These are phyloP conservation scores for Halictus quadricinctus DNA, from an alignment of 2,888 invertebrate species.

Conservation along the genomic window DNA sequence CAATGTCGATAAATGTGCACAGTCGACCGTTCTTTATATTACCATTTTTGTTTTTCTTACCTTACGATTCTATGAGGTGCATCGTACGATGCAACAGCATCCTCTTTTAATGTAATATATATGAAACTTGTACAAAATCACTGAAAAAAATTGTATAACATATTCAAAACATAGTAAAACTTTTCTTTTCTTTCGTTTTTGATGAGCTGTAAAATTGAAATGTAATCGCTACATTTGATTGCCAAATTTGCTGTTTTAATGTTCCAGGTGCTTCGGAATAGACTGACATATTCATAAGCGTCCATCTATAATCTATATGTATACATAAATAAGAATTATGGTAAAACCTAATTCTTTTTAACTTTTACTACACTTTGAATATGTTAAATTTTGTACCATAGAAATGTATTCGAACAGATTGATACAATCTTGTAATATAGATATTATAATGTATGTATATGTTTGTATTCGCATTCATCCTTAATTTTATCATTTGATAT, in stretches of 20 bases:
- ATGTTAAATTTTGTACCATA: constrained; percentile 53
- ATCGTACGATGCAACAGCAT: constrained; percentile 18
- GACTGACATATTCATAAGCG: constrained; percentile 40
- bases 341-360: neutral
- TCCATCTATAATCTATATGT: neutral
- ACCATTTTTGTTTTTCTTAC: neutral
- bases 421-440: constrained; percentile 42
- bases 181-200: constrained; percentile 1
- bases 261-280: constrained; percentile 37
- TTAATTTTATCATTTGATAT: neutral
- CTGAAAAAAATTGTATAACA: constrained; percentile 31
- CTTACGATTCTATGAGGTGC: neutral
- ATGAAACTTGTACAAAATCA: neutral
- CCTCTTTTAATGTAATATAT: constrained; percentile 1
- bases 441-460: constrained; percentile 37
- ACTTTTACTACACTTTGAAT: constrained; percentile 54
- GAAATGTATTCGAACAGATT: constrained; percentile 21
- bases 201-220: neutral
- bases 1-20: neutral
- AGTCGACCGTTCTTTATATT: constrained; percentile 9
- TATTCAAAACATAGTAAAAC: constrained; percentile 32
- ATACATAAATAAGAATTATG: neutral
- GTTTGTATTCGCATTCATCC: constrained; percentile 31
- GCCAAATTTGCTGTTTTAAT: constrained; percentile 9
- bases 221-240: neutral